Base-by-base conservation (phyloP, 2,888 invertebrate species). In the Drosophila infuscata region DNA sequence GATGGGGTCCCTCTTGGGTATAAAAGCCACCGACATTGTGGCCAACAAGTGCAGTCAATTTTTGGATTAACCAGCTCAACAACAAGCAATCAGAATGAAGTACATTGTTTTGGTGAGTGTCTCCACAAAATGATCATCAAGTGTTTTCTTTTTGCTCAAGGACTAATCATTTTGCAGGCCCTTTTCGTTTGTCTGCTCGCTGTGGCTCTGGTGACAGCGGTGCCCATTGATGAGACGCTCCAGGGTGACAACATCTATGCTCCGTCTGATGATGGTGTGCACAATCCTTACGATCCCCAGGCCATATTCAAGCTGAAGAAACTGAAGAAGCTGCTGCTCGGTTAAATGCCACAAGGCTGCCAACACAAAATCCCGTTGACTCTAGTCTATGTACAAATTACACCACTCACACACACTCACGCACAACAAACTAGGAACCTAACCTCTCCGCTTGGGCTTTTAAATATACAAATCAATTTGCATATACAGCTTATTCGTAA, bases 271-370 rank as follows among this genome's bases (percentile, higher is more conserved):
- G 57, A 92, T 57, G 57, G 17, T n/a, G 88, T 88, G 33, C 87
- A 91, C 57, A 91, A 90, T 81, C 91, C 92, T 7, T 90, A 93
- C 77, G 91, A 91, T 73, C 86, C 91, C 11, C 91, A 91, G 67
- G 82, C 92, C 32, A 88, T 93, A 63, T 93, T 93, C 75, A 93
- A 93, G 84, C 82, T 93, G 72, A 92, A 93, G 84, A 93, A 93
- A 83, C 79, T 93, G 70, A 92, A 93, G 80, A 93, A 93, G 81
- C 73, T 93, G 65, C 68, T 84, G 20, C 83, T 93, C 67, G 93
- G 92, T 53, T 93, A 91, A 77, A 38, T n/a, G 1, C 8, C 20
- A 48, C 5, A 62, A 46, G 6, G 20, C 53, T 35, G 29, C 20
- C 30, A 25, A n/a, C 32, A 38, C 6, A 33, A 61, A 29, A 17